Base-by-base conservation (phyloP, 2,797 vertebrate genomes). In the Hybognathus amarus region DNA sequence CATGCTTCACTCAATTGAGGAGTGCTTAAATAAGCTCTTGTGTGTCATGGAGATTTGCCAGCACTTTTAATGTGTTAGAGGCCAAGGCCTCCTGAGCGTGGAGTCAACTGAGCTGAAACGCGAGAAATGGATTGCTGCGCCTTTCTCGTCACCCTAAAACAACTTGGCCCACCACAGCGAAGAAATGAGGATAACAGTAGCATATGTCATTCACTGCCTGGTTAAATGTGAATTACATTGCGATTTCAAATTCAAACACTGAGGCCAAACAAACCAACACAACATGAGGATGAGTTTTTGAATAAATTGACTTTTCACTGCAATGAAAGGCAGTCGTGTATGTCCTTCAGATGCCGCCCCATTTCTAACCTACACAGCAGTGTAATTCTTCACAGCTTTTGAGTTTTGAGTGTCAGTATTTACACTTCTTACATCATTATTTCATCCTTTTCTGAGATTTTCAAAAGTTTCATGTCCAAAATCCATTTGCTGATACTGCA, bases 11-110 rank as follows among this genome's bases (percentile, higher is more conserved):
- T 75, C 69, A 64, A 45, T 59, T 69, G 61, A 79, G 42, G 27
- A 66, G 59, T 80, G 82, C 83, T 77, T 80, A 77, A 88, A 83
- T 71, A 77, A 85, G 74, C 83, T 36, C 56, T 52, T 30, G 47
- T 42, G 47, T 0, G 3, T 67, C 45, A 13, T 74, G 77, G 33
- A 38, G 8, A 38, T 76, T 20, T 24, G 63, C 69, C 76, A 61
- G 56, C 2, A 6, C 52, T 75, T 67, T 75, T 30, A 82, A 33
- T 64, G 64, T 24, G 73, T 56, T 54, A 20, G 63, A 50, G 59
- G 22, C 40, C n/a, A 11, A 27, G 61, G 61, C 54, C 27, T 86
- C 36, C 24, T 54, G 61, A 54, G 33, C 6, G 9, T 30, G 30
- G n/a, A 73, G 69, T 79, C 79, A 82, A 68, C 30, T 15, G 80